A percentile compares a stretch with the other conserved stretches of the same genome.
These are phyloP conservation scores for Cuniculus paca DNA, from an alignment of 2,797 vertebrate genomes.

Conservation along the genomic window DNA sequence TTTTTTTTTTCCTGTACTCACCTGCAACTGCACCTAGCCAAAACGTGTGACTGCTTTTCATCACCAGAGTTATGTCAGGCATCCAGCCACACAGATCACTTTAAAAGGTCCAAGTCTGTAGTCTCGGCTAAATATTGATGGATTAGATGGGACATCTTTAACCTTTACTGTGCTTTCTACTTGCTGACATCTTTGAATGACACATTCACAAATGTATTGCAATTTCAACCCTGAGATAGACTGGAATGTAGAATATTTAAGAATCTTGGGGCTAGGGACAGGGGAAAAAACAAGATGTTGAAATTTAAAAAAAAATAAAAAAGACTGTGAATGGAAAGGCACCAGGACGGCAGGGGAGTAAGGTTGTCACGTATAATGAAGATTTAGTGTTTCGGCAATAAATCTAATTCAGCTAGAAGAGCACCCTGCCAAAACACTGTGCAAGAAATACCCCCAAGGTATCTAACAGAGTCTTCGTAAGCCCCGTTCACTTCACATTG, in stretches of 20 bases:
- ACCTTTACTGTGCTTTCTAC: constrained; percentile 59
- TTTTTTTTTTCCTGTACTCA: constrained; percentile 28
- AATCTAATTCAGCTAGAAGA: constrained; percentile 86
- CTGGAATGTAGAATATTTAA: constrained; percentile 76
- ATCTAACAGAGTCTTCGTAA: constrained; percentile 73
- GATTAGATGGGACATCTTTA: constrained; percentile 57
- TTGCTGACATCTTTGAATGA: constrained; percentile 76
- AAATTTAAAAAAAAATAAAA: constrained; percentile 52
- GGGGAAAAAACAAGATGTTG: constrained; percentile 79
- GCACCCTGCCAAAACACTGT: constrained; percentile 75
- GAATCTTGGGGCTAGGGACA: not conserved
- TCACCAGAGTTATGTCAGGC: constrained; percentile 33
- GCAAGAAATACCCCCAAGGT: constrained; percentile 84
- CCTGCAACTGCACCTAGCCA: constrained; percentile 4
- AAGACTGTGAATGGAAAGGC: constrained; percentile 71
- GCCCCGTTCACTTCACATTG: constrained; percentile 80
- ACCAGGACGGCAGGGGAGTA: constrained; percentile 63
- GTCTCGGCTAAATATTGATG: constrained; percentile 50
- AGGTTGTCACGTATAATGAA: constrained; percentile 85
- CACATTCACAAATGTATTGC: constrained; percentile 70
- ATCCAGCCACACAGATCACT: constrained; percentile 52
- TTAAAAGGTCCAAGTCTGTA: constrained; percentile 60
- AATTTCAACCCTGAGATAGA: constrained; percentile 70
- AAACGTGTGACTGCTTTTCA: constrained; percentile 18
- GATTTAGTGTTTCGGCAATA: constrained; percentile 86